These are phyloP conservation scores for Montifringilla adamsi DNA, from an alignment of 2,113 vertebrate species.

Conservation along the genomic window DNA sequence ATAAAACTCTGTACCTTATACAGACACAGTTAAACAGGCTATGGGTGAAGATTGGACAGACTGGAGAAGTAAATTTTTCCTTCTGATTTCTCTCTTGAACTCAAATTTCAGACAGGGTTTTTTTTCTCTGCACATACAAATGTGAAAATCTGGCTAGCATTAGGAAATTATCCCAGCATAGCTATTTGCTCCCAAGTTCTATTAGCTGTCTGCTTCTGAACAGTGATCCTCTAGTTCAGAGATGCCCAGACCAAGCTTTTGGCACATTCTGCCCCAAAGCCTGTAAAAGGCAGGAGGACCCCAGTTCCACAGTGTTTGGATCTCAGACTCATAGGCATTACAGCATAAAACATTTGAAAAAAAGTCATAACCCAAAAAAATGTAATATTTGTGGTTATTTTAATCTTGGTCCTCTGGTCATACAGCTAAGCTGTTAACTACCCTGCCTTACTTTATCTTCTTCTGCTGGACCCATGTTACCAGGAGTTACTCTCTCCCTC, in stretches of 20 bases:
- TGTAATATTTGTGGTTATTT: neutral
- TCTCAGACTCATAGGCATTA: neutral
- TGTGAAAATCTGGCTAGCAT: neutral
- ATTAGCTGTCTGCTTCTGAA: neutral
- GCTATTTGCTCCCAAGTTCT: neutral
- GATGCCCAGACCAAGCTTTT: neutral
- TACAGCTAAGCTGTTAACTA: neutral
- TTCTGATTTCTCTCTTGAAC: neutral
- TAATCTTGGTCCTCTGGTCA: neutral
- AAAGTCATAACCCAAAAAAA: neutral
- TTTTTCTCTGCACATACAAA: neutral
- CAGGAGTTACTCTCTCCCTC: neutral
- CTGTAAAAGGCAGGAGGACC: neutral
- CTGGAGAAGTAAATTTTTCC: neutral
- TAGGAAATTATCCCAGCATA: neutral
- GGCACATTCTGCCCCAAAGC: neutral
- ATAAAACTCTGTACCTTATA: neutral
- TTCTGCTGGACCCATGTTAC: rapidly evolving
- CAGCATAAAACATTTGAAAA: neutral
- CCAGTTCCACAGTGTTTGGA: neutral
- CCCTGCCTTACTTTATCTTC: neutral
- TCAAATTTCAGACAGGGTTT: neutral
- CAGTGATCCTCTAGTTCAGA: neutral
- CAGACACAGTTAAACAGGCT: neutral
- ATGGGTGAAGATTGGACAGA: neutral